Base-by-base conservation (phyloP, 2,797 vertebrate genomes). In the Poeciliopsis gracilis region DNA sequence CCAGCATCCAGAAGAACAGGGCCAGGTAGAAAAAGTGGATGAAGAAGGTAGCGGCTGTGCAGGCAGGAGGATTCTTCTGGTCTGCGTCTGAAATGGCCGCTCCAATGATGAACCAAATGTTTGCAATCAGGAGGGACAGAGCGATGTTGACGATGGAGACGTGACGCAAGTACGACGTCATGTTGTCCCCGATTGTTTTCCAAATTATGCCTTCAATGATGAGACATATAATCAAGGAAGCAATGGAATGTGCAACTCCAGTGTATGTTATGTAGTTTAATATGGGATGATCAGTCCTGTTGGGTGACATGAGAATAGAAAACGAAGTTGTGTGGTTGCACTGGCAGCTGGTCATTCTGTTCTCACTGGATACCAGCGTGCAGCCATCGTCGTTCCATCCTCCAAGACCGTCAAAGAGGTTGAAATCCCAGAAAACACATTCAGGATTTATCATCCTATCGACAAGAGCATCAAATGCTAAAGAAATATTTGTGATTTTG, bases 1-100 rank as follows among this genome's bases (percentile, higher is more conserved):
- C 92, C 11, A 99, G 86, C 97, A 99, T 99, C 98, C 98, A 99
- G 91, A 98, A 99, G 84, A 98, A 98, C 82, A 97, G 90, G 1
- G 97, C 96, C 3, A 99, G 94, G 86, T 99, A 99, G 91, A 98
- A 98, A 59, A 97, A 94, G 79, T 99, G 97, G 70, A 95, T 94
- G 41, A 98, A 98, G 90, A 97, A 98, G 0, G 97, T 96, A 15
- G 95, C 93, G 0, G 96, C 80, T 23, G 84, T 84, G 47, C 98
- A 99, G n/a, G 94, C 73, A 0, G 46, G 79, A 33, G 0, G 0
- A 4, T 70, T 75, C 41, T 93, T 18, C 0, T 11, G 3, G 0
- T 90, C 51, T 41, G 51, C 23, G 0, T 93, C 77, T 0, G 76
- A 82, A 61, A 97, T 85, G 25, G 84, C 83, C 0, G 92, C 90